A percentile compares a stretch with the other conserved stretches of the same genome.
These are phyloP conservation scores for Ceratothoa steindachneri DNA, from an alignment of 2,888 invertebrate species.

Conservation along the genomic window DNA sequence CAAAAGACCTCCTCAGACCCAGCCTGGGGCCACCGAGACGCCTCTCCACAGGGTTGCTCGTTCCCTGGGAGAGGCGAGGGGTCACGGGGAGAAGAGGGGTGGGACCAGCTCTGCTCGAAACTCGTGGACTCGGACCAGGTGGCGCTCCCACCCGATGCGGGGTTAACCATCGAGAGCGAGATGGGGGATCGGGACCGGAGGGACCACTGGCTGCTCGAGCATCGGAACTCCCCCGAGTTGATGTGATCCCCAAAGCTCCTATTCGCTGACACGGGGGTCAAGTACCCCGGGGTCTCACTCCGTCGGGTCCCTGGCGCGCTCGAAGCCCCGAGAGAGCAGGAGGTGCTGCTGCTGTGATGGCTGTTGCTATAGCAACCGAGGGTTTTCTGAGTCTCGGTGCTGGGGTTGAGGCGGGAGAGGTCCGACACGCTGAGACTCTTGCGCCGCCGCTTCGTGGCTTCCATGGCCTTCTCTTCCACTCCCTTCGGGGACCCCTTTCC, in stretches of 20 bases:
- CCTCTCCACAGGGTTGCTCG: not conserved
- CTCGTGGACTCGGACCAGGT: not conserved
- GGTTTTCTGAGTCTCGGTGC: conserved; percentile 24
- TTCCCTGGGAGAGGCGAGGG: not conserved
- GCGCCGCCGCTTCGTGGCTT: conserved; percentile 24
- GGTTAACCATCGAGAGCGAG: conserved; percentile 40
- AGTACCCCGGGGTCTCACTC: not conserved
- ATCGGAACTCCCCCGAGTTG: conserved; percentile 56
- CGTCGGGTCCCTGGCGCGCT: conserved; percentile 8
- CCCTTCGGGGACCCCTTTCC: too few species aligned
- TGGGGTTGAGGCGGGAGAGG: conserved; percentile 17
- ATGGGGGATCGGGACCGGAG: conserved; percentile 41
- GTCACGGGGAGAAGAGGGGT: not conserved
- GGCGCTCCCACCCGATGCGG: not conserved
- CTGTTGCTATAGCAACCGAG: conserved; percentile 21
- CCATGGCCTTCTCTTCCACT: too few species aligned
- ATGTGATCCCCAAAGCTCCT: conserved; percentile 74
- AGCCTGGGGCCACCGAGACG: too few species aligned
- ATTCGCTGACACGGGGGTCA: conserved; percentile 39
- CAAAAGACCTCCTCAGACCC: not conserved
- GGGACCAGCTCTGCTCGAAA: not conserved
- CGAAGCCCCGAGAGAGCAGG: conserved; percentile 10
- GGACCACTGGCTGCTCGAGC: conserved; percentile 27
- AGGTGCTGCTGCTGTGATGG: conserved; percentile 17
- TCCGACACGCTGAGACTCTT: conserved; percentile 41